phyloP scores from a whole-genome alignment of 37 sponge, comb jelly and placozoan species.

The Ephydatia muelleri region DNA sequence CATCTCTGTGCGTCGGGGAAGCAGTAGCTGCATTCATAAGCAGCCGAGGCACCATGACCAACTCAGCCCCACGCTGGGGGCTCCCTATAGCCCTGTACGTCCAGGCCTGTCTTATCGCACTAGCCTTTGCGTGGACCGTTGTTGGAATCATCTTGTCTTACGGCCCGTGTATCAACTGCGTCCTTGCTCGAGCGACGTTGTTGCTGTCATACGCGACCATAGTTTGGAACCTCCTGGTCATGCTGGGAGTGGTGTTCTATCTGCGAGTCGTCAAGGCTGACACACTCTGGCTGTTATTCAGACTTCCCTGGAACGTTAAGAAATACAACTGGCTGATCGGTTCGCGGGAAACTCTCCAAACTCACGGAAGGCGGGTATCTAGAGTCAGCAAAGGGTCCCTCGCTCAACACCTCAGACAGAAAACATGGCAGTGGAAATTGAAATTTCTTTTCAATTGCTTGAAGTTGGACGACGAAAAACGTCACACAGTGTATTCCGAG shows the following conservation, averaged over 20 bases:
- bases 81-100: constrained; percentile 47
- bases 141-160: constrained; percentile 77
- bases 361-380: constrained; percentile 34
- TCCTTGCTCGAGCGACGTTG: constrained; percentile 29
- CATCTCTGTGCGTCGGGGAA: constrained; percentile 28
- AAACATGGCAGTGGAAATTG: constrained; percentile 70
- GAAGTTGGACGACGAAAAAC: constrained; percentile 2
- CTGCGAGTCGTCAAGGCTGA: constrained; percentile 44
- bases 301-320: not conserved
- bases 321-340: not conserved
- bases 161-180: constrained; percentile 60
- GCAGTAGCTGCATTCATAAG: constrained; percentile 40
- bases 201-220: constrained; percentile 30
- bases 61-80: constrained; percentile 55
- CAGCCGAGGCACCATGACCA: constrained; percentile 61
- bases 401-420: constrained; percentile 40
- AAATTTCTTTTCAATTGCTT: constrained; percentile 47
- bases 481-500: constrained; percentile 33
- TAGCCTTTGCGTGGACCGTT: constrained; percentile 66
- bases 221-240: constrained; percentile 52
- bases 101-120: constrained; percentile 15
- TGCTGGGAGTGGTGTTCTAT: constrained; percentile 29
- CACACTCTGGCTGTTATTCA: not conserved
- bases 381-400: constrained; percentile 30
- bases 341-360: too few species aligned